phyloP scores from a whole-genome alignment of 2,113 vertebrate species.

The Rutilus rutilus region DNA sequence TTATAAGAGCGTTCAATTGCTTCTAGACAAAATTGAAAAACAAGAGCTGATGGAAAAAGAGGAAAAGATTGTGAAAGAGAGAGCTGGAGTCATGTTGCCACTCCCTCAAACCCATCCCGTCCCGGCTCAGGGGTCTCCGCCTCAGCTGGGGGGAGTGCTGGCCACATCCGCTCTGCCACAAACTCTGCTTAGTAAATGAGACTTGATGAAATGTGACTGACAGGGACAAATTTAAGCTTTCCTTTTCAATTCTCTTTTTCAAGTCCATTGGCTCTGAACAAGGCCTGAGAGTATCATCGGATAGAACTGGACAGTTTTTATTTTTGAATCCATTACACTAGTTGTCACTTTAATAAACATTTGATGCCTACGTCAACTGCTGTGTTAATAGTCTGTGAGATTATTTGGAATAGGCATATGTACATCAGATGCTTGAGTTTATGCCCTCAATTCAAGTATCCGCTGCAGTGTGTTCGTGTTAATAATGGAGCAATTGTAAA shows the following conservation, averaged over 20 bases:
- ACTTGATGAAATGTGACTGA: slow-evolving; percentile 8
- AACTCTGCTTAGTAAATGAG: slow-evolving; percentile 40
- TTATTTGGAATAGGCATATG: not conserved
- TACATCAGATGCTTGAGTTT: slow-evolving; percentile 13
- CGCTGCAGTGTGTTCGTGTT: not conserved
- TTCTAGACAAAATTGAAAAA: slow-evolving; percentile 74
- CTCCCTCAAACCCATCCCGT: not conserved
- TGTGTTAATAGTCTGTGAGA: not conserved
- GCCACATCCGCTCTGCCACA: slow-evolving; percentile 18
- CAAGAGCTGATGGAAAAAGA: slow-evolving; percentile 25
- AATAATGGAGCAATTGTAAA: slow-evolving; percentile 56
- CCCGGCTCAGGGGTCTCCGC: not conserved
- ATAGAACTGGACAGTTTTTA: slow-evolving; percentile 3
- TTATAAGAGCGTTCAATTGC: slow-evolving; percentile 72
- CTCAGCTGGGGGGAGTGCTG: slow-evolving; percentile 31
- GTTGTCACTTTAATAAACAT: not conserved
- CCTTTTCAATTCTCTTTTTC: slow-evolving; percentile 10
- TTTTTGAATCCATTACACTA: not conserved
- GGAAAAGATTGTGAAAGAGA: not conserved
- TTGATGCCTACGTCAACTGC: not conserved
- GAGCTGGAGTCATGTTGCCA: slow-evolving; percentile 8
- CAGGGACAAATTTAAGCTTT: slow-evolving; percentile 37
- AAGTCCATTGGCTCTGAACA: slow-evolving; percentile 1
- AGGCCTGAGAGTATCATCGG: not conserved
- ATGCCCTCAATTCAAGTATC: not conserved